phyloP scores from a whole-genome alignment of 2,797 vertebrate species.

The Oreonectes daqikongensis region DNA sequence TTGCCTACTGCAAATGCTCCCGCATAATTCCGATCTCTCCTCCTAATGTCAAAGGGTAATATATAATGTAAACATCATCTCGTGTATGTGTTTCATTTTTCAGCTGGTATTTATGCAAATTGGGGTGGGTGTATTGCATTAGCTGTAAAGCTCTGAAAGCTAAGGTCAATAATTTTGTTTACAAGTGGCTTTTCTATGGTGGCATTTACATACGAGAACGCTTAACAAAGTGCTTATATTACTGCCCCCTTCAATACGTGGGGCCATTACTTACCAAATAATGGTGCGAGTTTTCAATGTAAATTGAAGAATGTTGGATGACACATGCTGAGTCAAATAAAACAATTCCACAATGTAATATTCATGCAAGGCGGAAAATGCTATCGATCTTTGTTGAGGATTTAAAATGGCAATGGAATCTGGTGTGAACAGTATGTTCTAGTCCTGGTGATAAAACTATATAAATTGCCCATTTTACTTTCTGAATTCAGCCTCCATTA shows the following conservation, averaged over 20 bases:
- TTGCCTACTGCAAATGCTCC: not conserved
- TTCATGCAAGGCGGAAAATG: constrained; percentile 14
- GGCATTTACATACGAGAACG: constrained; percentile 40
- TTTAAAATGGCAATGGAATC: constrained; percentile 19
- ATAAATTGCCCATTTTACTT: not conserved
- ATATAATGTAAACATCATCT: constrained; percentile 47
- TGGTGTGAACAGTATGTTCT: not conserved
- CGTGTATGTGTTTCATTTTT: not conserved
- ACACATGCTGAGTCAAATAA: constrained; percentile 35
- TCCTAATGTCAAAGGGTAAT: constrained; percentile 38
- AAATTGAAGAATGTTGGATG: constrained; percentile 40
- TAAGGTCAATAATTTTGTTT: constrained; percentile 49
- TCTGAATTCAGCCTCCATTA: constrained; percentile 1
- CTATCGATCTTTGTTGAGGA: constrained; percentile 23
- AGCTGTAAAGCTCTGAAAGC: constrained; percentile 33
- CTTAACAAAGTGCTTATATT: constrained; percentile 37
- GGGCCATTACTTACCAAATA: constrained; percentile 18
- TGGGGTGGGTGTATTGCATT: constrained; percentile 25
- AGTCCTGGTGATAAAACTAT: not conserved
- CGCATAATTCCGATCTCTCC: constrained; percentile 34
- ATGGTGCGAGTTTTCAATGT: constrained; percentile 10
- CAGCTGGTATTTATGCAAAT: constrained; percentile 17
- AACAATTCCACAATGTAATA: constrained; percentile 34
- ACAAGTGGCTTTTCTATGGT: constrained; percentile 33
- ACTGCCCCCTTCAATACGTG: constrained; percentile 28